Conservation (phyloP, 2,113 vertebrate genomes). For the Misgurnus anguillicaudatus region DNA sequence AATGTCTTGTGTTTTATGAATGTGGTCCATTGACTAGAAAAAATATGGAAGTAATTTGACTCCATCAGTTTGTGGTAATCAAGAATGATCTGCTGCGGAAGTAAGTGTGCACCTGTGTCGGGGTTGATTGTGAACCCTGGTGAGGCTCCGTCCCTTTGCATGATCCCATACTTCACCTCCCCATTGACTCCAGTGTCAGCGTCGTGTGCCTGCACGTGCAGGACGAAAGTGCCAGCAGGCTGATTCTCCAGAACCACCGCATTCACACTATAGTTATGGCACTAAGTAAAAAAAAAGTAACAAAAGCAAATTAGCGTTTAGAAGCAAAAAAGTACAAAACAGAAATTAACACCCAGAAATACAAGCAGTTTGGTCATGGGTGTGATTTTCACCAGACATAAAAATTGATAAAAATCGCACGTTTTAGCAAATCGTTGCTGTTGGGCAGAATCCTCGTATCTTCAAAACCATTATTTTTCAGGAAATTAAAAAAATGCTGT, state of each 20-base stretch:
- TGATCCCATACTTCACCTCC: slow-evolving; percentile 85
- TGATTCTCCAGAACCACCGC: slow-evolving; percentile 85
- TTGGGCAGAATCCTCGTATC: no score
- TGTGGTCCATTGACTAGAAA: no score
- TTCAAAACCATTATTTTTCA: no score
- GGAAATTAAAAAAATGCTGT: no score
- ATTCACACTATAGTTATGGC: slow-evolving; percentile 81
- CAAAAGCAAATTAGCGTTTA: slow-evolving; percentile 36
- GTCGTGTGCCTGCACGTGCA: slow-evolving; percentile 80
- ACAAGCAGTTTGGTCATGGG: no score
- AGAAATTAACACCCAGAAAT: neutral
- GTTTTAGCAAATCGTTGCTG: no score
- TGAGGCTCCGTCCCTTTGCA: slow-evolving; percentile 80
- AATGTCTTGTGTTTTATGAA: no score
- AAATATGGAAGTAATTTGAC: neutral
- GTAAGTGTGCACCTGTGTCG: slow-evolving; percentile 74
- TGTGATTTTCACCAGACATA: no score
- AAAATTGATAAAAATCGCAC: no score
- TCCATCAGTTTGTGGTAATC: neutral
- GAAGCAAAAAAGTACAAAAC: neutral
- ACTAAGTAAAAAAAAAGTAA: no score
- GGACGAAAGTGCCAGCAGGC: slow-evolving; percentile 77
- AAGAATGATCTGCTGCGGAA: neutral
- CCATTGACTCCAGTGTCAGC: slow-evolving; percentile 85
- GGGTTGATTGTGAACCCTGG: slow-evolving; percentile 81